phyloP scores from a whole-genome alignment of 2,113 vertebrate genomes.

The Cygnus buccinator region DNA sequence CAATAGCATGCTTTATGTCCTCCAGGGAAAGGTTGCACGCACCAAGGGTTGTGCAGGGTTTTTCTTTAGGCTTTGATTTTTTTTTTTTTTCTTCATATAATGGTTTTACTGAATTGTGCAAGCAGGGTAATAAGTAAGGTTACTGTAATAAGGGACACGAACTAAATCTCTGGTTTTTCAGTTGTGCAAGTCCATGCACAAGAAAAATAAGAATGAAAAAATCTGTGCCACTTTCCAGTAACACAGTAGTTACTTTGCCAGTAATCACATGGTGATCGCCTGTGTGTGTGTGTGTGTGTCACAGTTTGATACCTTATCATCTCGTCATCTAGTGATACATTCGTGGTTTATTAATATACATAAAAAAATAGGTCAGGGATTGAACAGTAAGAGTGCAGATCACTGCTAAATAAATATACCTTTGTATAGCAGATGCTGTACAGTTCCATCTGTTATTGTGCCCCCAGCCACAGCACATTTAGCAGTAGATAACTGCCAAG shows the following conservation, averaged over 20 bases:
- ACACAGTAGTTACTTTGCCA: neutral
- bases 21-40: neutral
- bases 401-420: slow-evolving; percentile 9
- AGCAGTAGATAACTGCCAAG: neutral
- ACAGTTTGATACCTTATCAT: neutral
- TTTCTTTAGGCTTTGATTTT: slow-evolving; percentile 1
- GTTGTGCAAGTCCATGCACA: neutral
- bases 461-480: neutral
- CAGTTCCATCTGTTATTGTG: neutral
- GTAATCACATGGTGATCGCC: neutral
- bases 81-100: neutral
- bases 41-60: neutral
- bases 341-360: neutral
- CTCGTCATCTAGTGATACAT: neutral
- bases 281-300: neutral
- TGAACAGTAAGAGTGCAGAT: neutral
- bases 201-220: neutral
- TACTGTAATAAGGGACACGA: neutral
- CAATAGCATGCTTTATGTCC: neutral
- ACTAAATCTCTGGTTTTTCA: neutral
- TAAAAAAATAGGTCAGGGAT: neutral
- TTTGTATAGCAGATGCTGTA: neutral
- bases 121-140: neutral
- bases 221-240: neutral
- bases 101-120: neutral